A percentile compares a stretch with the other conserved stretches of the same genome.
phyloP scores from a whole-genome alignment of 2,797 vertebrate genomes.

The Malurus leucopterus region DNA sequence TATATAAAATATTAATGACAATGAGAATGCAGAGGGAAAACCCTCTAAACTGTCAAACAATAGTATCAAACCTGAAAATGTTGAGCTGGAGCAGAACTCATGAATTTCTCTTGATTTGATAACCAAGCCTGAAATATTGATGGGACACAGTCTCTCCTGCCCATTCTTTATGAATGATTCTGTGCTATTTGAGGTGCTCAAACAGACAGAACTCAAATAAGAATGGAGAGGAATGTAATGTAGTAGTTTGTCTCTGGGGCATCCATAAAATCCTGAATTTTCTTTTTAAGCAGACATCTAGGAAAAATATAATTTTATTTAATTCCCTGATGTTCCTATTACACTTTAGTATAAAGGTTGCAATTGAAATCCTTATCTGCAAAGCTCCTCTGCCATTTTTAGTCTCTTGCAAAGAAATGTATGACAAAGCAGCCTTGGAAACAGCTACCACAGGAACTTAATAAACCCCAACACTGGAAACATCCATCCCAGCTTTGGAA shows the following conservation, averaged over 20 bases:
- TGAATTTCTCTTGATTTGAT: conserved; percentile 58
- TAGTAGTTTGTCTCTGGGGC: conserved; percentile 58
- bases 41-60: conserved; percentile 50
- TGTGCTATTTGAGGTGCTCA: conserved; percentile 48
- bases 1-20: conserved; percentile 54
- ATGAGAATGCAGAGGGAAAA: conserved; percentile 24
- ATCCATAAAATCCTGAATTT: conserved; percentile 49
- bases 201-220: conserved; percentile 56
- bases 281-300: conserved; percentile 54
- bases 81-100: conserved; percentile 32
- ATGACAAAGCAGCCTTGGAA: conserved; percentile 17
- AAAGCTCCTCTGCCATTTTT: conserved; percentile 4
- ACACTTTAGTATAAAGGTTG: conserved; percentile 9
- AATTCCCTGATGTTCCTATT: conserved; percentile 12
- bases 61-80: conserved; percentile 24
- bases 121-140: conserved; percentile 65
- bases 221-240: not conserved
- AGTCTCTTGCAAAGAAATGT: not conserved
- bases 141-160: conserved; percentile 45
- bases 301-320: conserved; percentile 38
- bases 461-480: not conserved
- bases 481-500: not conserved
- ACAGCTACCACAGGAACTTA: conserved; percentile 9
- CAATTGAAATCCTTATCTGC: conserved; percentile 10
- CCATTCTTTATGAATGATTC: conserved; percentile 51